Percentiles rank a stretch among this genome's conserved stretches.
phyloP scores from a whole-genome alignment of 2,888 invertebrate genomes.

The Opisthograptis luteolata region DNA sequence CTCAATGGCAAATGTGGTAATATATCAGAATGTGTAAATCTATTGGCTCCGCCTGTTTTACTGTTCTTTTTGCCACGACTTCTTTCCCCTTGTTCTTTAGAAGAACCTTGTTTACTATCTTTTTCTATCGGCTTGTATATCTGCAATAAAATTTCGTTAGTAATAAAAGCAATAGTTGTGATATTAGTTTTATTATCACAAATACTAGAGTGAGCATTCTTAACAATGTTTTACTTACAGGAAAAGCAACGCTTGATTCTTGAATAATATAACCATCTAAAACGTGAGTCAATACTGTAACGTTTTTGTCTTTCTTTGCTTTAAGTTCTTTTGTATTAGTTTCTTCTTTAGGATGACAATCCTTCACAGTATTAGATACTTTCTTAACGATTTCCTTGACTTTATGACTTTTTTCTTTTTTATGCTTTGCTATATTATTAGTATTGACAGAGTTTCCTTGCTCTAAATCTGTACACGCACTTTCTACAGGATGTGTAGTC shows the following conservation, averaged over 20 bases:
- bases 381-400: constrained; percentile 6
- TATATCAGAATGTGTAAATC: background rate
- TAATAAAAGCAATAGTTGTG: no score
- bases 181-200: background rate
- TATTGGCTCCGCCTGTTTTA: background rate
- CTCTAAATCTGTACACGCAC: background rate
- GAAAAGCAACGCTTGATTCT: constrained; percentile 75
- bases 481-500: background rate
- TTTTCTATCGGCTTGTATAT: constrained; percentile 41
- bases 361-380: constrained; percentile 13
- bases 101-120: constrained; percentile 16
- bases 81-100: background rate
- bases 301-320: constrained; percentile 18
- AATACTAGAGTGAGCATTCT: background rate
- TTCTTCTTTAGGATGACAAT: constrained; percentile 13
- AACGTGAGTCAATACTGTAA: constrained; percentile 67
- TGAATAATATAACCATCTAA: constrained; percentile 77
- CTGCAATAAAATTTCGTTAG: constrained; percentile 20
- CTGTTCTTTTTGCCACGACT: background rate
- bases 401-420: background rate
- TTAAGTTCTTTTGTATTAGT: constrained; percentile 16
- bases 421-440: background rate
- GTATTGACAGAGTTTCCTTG: background rate
- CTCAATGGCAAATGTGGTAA: constrained; percentile 40
- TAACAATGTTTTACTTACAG: constrained; percentile 62